A percentile compares a stretch with the other conserved stretches of the same genome.
phyloP scores from a whole-genome alignment of 2,113 vertebrate genomes.

The Pelvicachromis taeniatus region DNA sequence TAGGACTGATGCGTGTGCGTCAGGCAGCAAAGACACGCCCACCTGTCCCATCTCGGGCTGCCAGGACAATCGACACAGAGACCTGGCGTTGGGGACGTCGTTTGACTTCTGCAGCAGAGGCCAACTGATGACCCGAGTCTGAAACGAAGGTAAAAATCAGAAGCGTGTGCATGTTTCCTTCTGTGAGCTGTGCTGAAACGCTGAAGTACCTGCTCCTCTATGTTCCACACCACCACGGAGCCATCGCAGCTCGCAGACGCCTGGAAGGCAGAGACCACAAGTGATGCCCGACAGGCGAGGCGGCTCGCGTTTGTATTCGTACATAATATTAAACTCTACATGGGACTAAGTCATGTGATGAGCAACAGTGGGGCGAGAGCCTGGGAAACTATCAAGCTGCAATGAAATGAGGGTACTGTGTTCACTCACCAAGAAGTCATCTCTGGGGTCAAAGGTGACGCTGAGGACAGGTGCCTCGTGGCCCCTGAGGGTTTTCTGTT shows the following conservation, averaged over 20 bases:
- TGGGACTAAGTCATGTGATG: not conserved
- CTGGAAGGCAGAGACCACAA: too few species aligned
- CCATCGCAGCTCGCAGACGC: constrained; percentile 94
- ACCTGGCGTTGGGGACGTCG: constrained; percentile 85
- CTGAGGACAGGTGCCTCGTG: constrained; percentile 91
- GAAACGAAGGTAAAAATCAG: not conserved
- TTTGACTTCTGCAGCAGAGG: constrained; percentile 86
- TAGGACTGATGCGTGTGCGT: too few species aligned
- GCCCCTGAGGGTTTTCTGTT: constrained; percentile 90
- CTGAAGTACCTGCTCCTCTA: constrained; percentile 84
- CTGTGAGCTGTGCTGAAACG: not conserved
- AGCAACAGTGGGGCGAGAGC: not conserved
- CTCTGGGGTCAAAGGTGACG: constrained; percentile 88
- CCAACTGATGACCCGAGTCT: constrained; percentile 83
- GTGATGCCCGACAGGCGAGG: too few species aligned
- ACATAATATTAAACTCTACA: not conserved
- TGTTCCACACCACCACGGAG: constrained; percentile 87
- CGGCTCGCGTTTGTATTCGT: not conserved
- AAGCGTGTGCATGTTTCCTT: not conserved
- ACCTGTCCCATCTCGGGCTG: constrained; percentile 85
- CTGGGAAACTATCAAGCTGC: not conserved
- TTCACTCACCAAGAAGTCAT: constrained; percentile 84
- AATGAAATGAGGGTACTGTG: not conserved
- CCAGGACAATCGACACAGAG: constrained; percentile 91
- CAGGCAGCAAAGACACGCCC: not conserved